Conservation (phyloP, 2,888 invertebrate species). For the Psylliodes chrysocephalus region DNA sequence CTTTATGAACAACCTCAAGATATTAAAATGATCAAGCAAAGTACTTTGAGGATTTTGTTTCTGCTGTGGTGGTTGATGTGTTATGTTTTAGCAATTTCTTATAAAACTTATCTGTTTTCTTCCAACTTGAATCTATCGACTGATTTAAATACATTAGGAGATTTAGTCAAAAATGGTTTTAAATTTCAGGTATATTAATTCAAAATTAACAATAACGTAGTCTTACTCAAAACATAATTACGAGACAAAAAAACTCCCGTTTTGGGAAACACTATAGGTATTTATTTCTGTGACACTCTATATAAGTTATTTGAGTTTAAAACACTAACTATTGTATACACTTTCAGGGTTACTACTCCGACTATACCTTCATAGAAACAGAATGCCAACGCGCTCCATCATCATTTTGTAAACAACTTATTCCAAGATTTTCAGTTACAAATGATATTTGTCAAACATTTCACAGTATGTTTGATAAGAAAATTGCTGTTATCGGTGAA, state of each 20-base stretch:
- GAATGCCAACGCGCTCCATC: constrained; percentile 1
- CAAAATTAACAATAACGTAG: neutral
- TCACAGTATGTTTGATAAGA: neutral
- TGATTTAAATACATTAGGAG: neutral
- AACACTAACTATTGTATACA: too few species aligned
- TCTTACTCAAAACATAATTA: too few species aligned
- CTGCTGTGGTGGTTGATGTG: constrained; percentile 43
- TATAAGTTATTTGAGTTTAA: neutral
- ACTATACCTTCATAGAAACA: neutral
- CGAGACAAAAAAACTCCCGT: too few species aligned
- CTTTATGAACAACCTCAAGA: constrained; percentile 16
- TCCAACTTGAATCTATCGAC: neutral
- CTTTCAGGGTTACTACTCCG: neutral
- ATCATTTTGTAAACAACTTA: neutral
- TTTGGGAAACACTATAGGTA: too few species aligned
- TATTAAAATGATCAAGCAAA: neutral
- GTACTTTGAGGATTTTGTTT: constrained; percentile 35
- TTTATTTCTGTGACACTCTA: too few species aligned
- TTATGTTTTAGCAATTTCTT: constrained; percentile 33
- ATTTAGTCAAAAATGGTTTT: constrained; percentile 8
- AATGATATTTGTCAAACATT: neutral
- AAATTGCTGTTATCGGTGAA: constrained; percentile 4
- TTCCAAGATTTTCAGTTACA: neutral
- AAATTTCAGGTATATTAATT: constrained; percentile 8
- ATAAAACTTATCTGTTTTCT: constrained; percentile 33